These are phyloP conservation scores for Zosterops lateralis DNA, from an alignment of 2,113 vertebrate genomes.

Conservation along the genomic window DNA sequence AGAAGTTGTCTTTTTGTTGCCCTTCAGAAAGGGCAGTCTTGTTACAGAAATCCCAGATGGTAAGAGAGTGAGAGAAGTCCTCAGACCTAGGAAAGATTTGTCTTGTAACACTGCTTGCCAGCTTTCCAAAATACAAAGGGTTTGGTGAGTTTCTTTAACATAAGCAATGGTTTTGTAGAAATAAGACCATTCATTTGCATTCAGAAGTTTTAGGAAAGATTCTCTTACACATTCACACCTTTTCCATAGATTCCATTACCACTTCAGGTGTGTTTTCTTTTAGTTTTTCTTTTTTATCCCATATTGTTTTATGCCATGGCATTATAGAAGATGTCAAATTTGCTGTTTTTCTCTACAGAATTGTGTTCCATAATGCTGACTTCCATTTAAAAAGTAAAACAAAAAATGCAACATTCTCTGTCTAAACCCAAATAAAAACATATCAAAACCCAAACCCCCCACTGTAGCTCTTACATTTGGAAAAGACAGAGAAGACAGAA, in stretches of 20 bases:
- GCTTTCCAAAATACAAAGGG: background rate
- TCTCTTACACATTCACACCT: background rate
- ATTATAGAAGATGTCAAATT: background rate
- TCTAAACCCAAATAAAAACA: background rate
- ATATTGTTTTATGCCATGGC: background rate
- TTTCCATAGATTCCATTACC: background rate
- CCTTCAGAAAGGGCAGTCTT: background rate
- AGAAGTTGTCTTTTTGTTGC: background rate
- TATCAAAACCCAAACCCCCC: too few species aligned
- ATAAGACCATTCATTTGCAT: background rate
- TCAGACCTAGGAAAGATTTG: background rate
- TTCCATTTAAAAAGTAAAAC: background rate
- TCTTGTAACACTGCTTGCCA: background rate
- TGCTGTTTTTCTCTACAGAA: background rate
- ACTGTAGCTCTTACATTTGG: accelerated
- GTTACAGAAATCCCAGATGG: background rate
- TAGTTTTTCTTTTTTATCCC: background rate
- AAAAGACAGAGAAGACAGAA: background rate
- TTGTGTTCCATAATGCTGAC: background rate
- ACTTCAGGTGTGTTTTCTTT: background rate
- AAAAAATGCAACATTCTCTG: background rate
- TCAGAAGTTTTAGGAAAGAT: background rate
- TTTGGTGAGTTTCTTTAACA: background rate
- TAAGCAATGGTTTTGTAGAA: background rate
- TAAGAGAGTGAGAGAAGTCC: background rate